Evolutionary conservation across 1,140 invertebrate genomes (phyloP).

Genomic region (Lanistes nyassanus): DNA sequence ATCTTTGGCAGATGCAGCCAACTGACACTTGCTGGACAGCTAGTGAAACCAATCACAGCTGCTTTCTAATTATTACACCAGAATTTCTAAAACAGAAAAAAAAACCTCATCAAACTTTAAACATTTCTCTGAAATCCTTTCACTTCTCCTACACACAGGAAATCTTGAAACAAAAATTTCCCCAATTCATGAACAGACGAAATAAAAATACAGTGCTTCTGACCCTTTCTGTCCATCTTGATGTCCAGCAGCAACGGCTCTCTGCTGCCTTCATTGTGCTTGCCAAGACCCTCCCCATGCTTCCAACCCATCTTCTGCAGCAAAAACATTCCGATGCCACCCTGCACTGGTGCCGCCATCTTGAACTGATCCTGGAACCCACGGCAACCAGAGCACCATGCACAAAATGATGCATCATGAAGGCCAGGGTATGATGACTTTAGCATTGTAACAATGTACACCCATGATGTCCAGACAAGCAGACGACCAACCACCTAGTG

Average conservation of each 20-base stretch:
- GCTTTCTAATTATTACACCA: no score
- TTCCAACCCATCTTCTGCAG: conserved; percentile 99
- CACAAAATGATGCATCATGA: no score
- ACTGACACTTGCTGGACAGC: no score
- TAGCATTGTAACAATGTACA: no score
- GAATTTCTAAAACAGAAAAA: no score
- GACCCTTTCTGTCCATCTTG: conserved; percentile 92
- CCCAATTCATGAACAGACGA: conserved; percentile 1
- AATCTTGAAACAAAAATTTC: neutral
- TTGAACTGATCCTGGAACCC: conserved; percentile 83
- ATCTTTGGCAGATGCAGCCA: no score
- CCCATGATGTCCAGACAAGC: no score
- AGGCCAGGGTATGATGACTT: no score
- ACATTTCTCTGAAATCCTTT: neutral
- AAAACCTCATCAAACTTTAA: no score
- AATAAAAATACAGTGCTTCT: neutral
- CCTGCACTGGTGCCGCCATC: conserved; percentile 84
- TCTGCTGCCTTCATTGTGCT: conserved; percentile 89
- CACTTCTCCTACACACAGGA: neutral
- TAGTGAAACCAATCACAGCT: no score
- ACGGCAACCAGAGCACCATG: no score
- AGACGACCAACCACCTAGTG: no score
- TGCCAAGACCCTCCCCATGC: conserved; percentile 93
- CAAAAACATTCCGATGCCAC: conserved; percentile 95
- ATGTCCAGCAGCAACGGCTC: conserved; percentile 91